Conservation (phyloP, 2,888 invertebrate genomes). For the Trypoxylon attenuatum region DNA sequence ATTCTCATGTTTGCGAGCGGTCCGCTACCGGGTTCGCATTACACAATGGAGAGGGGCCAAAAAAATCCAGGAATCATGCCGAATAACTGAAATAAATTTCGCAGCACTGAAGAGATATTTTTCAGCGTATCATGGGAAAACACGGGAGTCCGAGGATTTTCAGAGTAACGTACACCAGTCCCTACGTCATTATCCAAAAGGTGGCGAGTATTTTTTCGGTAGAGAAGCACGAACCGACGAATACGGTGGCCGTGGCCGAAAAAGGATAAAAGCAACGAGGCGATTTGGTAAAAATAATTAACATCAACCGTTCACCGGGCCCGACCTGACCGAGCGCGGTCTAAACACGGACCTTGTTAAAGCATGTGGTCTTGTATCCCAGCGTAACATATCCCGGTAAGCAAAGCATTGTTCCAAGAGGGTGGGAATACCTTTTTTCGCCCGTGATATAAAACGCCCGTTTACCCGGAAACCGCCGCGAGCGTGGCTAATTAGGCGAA, state of each 20-base stretch:
- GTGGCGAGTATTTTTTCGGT: slow-evolving; percentile 14
- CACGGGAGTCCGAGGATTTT: not conserved
- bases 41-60: too few relatives aligned
- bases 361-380: slow-evolving; percentile 61
- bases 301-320: slow-evolving; percentile 34
- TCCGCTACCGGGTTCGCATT: too few relatives aligned
- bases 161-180: not conserved
- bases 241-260: slow-evolving; percentile 13
- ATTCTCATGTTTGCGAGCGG: not conserved
- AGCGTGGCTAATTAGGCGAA: slow-evolving; percentile 51
- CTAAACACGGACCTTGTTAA: slow-evolving; percentile 68
- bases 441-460: slow-evolving; percentile 47
- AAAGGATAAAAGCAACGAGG: slow-evolving; percentile 39
- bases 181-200: slow-evolving; percentile 23
- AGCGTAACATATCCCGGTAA: slow-evolving; percentile 54
- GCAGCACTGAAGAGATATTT: too few relatives aligned
- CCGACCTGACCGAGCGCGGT: slow-evolving; percentile 46
- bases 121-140: too few relatives aligned
- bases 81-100: too few relatives aligned
- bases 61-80: too few relatives aligned
- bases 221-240: not conserved
- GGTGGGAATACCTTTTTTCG: slow-evolving; percentile 43
- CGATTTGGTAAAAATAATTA: slow-evolving; percentile 63
- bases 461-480: slow-evolving; percentile 47
- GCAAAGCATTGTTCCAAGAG: slow-evolving; percentile 59